phyloP scores from a whole-genome alignment of 2,113 vertebrate genomes.

The Heliornis fulica region DNA sequence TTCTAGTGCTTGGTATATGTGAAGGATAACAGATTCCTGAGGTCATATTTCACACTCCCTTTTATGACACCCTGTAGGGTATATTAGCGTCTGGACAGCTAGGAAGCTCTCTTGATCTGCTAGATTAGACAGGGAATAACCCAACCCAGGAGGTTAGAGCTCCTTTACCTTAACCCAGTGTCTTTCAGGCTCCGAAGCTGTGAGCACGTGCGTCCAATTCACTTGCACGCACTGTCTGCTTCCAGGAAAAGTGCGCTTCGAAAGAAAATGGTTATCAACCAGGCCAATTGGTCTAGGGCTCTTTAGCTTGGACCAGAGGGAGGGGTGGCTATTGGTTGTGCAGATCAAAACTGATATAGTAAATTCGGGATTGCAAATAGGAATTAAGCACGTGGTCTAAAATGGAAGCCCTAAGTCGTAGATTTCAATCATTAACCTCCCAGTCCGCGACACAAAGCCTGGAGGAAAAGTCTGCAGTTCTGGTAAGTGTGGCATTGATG shows the following conservation, averaged over 20 bases:
- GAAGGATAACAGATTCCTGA: constrained; percentile 68
- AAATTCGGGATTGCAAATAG: background rate
- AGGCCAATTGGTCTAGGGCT: background rate
- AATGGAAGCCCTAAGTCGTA: constrained; percentile 27
- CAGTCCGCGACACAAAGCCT: background rate
- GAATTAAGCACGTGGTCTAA: background rate
- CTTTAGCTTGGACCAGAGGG: background rate
- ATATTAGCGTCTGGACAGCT: background rate
- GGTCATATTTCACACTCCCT: constrained; percentile 49
- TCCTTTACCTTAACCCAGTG: background rate
- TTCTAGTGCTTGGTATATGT: constrained; percentile 48
- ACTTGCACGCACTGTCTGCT: background rate
- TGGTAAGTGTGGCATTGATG: constrained; percentile 1
- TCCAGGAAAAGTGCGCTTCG: background rate
- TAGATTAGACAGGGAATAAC: background rate
- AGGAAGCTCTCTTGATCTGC: background rate
- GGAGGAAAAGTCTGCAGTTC: background rate
- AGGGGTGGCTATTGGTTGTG: background rate
- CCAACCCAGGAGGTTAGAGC: background rate
- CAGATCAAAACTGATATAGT: background rate
- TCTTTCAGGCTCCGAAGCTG: constrained; percentile 1
- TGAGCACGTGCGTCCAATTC: background rate
- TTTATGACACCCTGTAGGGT: constrained; percentile 7
- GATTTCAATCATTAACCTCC: constrained; percentile 16
- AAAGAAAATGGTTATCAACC: background rate